phyloP scores from a whole-genome alignment of 2,888 invertebrate genomes.

The Stegana nigrithorax region DNA sequence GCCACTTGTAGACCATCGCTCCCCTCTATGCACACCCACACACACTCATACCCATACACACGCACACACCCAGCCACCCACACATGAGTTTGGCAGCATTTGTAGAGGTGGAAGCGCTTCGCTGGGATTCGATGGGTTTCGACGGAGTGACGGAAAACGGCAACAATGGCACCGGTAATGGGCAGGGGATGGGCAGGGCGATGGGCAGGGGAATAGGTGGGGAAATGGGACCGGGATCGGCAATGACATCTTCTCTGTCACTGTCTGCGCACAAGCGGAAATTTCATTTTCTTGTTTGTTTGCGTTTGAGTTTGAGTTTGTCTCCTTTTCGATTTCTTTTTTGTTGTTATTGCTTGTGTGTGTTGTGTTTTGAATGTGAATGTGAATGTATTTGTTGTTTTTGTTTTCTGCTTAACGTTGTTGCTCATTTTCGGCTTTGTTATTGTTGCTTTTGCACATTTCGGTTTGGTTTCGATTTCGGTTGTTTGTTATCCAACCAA shows the following conservation, averaged over 20 bases:
- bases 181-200: too few species aligned
- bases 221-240: background rate
- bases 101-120: too few species aligned
- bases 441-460: background rate
- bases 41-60: slow-evolving; percentile 28
- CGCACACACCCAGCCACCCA: background rate
- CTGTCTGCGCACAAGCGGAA: slow-evolving; percentile 43
- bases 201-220: too few species aligned
- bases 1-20: too few species aligned
- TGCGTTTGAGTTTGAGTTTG: slow-evolving; percentile 36
- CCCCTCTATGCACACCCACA: too few species aligned
- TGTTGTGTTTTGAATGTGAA: too few species aligned
- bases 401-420: background rate
- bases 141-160: too few species aligned
- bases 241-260: background rate
- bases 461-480: background rate
- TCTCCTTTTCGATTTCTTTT: slow-evolving; percentile 25
- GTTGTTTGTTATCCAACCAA: slow-evolving; percentile 1
- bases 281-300: slow-evolving; percentile 58
- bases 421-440: slow-evolving; percentile 12
- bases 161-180: too few species aligned
- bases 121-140: too few species aligned
- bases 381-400: slow-evolving; percentile 18
- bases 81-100: too few species aligned
- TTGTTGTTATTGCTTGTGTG: slow-evolving; percentile 22